Percentiles rank a stretch among this genome's conserved stretches.
Conservation (phyloP, 2,888 invertebrate species). For the Micoletzkya japonica region DNA sequence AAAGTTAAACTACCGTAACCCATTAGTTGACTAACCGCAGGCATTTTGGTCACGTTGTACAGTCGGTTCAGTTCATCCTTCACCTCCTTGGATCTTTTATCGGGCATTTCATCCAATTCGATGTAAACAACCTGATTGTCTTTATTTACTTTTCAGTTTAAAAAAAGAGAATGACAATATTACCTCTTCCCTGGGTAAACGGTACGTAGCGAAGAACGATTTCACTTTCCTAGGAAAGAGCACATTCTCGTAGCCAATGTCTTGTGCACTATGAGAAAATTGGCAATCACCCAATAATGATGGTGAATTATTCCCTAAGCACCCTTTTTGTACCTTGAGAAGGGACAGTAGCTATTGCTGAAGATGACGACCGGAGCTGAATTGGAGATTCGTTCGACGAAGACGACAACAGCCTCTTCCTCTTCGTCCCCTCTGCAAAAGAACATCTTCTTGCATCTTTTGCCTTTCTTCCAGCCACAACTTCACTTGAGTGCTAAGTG, state of each 20-base stretch:
- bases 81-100: slow-evolving; percentile 6
- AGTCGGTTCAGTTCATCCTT: background rate
- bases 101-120: slow-evolving; percentile 20
- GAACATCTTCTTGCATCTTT: background rate
- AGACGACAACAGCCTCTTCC: background rate
- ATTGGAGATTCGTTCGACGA: background rate
- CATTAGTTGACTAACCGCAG: slow-evolving; percentile 5
- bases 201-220: slow-evolving; percentile 13
- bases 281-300: background rate
- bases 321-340: slow-evolving; percentile 4
- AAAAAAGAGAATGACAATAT: background rate
- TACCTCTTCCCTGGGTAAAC: slow-evolving; percentile 21
- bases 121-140: slow-evolving; percentile 12
- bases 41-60: slow-evolving; percentile 1
- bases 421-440: background rate
- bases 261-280: background rate
- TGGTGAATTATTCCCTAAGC: background rate
- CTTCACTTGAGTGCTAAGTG: no score
- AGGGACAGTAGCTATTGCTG: slow-evolving; percentile 27
- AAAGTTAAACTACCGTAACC: background rate
- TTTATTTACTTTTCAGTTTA: background rate
- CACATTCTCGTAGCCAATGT: background rate
- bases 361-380: slow-evolving; percentile 22
- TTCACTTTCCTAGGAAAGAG: slow-evolving; percentile 10
- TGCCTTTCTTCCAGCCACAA: background rate